Evolutionary conservation across 2,888 invertebrate genomes (phyloP).

Genomic region (Chymomyza amoena): DNA sequence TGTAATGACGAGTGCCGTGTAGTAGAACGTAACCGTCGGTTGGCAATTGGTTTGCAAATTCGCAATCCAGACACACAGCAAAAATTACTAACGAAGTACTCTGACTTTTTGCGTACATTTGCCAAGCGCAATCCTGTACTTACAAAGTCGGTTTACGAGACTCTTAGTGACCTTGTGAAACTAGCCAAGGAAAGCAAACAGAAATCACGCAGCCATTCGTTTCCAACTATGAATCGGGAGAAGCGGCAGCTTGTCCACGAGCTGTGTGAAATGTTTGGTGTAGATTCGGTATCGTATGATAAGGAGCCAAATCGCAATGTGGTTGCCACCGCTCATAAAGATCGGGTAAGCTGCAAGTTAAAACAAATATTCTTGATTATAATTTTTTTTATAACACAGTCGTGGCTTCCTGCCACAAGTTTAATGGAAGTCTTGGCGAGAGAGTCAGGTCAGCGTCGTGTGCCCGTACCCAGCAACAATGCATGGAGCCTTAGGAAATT

Average conservation of each 20-base stretch:
- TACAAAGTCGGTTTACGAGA: conserved; percentile 90
- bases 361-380: not conserved
- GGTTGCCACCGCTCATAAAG: conserved; percentile 91
- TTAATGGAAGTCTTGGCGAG: conserved; percentile 89
- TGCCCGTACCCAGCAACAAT: conserved; percentile 86
- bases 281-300: conserved; percentile 96
- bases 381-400: conserved; percentile 79
- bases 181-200: conserved; percentile 92
- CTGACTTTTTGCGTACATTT: conserved; percentile 90
- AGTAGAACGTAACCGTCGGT: conserved; percentile 90
- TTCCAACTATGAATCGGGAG: conserved; percentile 95
- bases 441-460: conserved; percentile 88
- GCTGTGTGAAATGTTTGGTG: conserved; percentile 95
- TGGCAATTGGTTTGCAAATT: conserved; percentile 95
- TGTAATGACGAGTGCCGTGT: conserved; percentile 95
- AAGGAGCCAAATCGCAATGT: conserved; percentile 97
- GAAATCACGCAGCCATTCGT: conserved; percentile 90
- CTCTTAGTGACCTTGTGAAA: conserved; percentile 90
- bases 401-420: conserved; percentile 93
- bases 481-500: conserved; percentile 77
- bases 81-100: conserved; percentile 90
- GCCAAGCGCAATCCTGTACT: conserved; percentile 90
- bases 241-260: conserved; percentile 96
- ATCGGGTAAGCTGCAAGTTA: conserved; percentile 81
- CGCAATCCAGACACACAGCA: conserved; percentile 89